These are phyloP conservation scores for Threskiornis aethiopicus DNA, from an alignment of 2,797 vertebrate species.

Conservation along the genomic window DNA sequence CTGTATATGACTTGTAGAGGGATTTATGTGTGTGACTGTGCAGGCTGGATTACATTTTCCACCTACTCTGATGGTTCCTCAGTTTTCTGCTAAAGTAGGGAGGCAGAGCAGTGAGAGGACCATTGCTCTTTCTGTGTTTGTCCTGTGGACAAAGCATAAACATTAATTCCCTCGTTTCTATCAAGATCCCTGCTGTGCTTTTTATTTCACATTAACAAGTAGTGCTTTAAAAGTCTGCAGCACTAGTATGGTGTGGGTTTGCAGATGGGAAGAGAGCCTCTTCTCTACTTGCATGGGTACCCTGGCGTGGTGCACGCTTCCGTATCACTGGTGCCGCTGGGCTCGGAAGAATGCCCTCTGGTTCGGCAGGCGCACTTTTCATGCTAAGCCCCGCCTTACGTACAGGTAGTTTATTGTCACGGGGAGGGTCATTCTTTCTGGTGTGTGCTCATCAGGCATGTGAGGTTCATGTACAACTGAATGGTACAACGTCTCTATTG, in stretches of 20 bases:
- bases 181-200: background rate
- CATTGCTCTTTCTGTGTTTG: background rate
- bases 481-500: background rate
- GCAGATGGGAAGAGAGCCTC: background rate
- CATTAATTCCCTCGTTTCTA: background rate
- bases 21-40: background rate
- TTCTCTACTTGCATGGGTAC: fast-evolving
- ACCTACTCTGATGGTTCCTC: background rate
- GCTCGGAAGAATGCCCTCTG: background rate
- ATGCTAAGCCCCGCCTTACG: background rate
- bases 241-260: background rate
- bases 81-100: background rate
- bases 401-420: background rate
- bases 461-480: background rate
- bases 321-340: background rate
- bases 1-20: background rate
- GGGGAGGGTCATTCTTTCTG: background rate
- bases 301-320: background rate
- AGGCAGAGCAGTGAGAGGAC: background rate
- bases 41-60: background rate
- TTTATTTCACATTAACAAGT: background rate
- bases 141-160: background rate
- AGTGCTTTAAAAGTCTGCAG: background rate
- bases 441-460: background rate
- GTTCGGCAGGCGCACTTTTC: background rate